Base-by-base conservation (phyloP, 2,888 invertebrate species). In the Ennomos erosarius region DNA sequence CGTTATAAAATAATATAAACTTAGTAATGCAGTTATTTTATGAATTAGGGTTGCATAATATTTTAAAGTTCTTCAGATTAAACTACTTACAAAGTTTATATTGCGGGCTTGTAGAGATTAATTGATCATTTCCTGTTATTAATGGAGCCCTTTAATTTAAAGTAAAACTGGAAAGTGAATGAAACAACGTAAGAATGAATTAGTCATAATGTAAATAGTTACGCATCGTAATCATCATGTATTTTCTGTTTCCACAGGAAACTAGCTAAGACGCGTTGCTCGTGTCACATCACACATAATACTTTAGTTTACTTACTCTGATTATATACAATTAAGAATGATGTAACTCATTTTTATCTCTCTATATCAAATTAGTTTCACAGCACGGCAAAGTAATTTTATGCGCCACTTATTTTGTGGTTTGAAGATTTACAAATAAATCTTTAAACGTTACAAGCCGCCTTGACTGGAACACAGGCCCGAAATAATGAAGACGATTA, bases 271-370 rank as follows among this genome's bases (percentile, higher is more conserved):
- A 77, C 74, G 74, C 6, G 79, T 79, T 76, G 76, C 71, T 77
- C 74, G 71, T 80, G 79, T 81, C 83, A 78, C 75, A 70, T 75
- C 76, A 74, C 68, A 72, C 51, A 68, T 81, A 81, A 81, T 75
- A 73, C 78, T 74, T 69, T 62, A 74, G 80, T 87, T 85, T 84
- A 73, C 79, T 74, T 74, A 77, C 73, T 73, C 75, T 76, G 79
- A 83, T 84, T 82, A 82, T 75, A 70, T 75, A 74, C 76, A 75
- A 83, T 78, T 76, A 72, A 75, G 65, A 65, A 75, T 82, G 82
- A 83, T 85, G 82, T 85, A 85, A 83, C 75, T 69, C 50, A 65
- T 58, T 73, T 77, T 78, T 73, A 74, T 74, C 70, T 53, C 56
- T 64, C 11, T 26, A 46, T 10, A 43, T 35, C 47, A 47, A 52